phyloP scores from a whole-genome alignment of 2,113 vertebrate genomes.

The Lagopus muta region DNA sequence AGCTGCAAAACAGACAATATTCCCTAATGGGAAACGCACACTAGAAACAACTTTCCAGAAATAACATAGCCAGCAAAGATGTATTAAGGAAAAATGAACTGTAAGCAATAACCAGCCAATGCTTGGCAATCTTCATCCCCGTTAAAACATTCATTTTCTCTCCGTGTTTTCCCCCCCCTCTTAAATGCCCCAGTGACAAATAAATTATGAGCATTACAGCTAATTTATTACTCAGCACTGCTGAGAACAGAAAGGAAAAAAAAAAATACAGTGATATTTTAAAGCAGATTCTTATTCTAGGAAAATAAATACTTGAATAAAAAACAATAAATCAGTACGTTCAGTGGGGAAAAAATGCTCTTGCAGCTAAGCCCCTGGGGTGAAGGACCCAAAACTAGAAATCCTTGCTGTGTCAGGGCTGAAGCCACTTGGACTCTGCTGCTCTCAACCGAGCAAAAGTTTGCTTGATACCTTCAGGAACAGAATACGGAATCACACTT shows the following conservation, averaged over 20 bases:
- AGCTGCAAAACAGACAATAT: conserved; percentile 64
- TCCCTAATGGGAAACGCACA: conserved; percentile 61
- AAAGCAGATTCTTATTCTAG: conserved; percentile 40
- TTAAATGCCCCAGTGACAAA: conserved; percentile 56
- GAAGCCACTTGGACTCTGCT: not conserved
- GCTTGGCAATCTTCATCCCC: conserved; percentile 53
- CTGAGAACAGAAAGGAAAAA: not conserved
- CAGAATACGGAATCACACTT: not conserved
- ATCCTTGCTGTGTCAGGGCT: not conserved
- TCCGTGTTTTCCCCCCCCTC: not conserved
- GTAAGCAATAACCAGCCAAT: conserved; percentile 65
- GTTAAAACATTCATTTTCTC: conserved; percentile 66
- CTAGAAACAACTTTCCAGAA: conserved; percentile 66
- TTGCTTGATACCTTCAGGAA: not conserved
- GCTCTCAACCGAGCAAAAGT: not conserved
- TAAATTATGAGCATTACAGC: conserved; percentile 59
- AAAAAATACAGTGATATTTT: not conserved
- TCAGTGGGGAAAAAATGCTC: not conserved
- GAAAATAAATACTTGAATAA: conserved; percentile 48
- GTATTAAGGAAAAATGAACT: conserved; percentile 62
- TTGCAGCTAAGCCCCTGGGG: not conserved
- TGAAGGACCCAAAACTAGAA: not conserved
- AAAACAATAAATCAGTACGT: conserved; percentile 9
- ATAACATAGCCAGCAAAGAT: conserved; percentile 66
- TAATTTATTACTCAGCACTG: conserved; percentile 61